phyloP scores from a whole-genome alignment of 35 echinoderm and acorn worm species.

The Hemicentrotus pulcherrimus region DNA sequence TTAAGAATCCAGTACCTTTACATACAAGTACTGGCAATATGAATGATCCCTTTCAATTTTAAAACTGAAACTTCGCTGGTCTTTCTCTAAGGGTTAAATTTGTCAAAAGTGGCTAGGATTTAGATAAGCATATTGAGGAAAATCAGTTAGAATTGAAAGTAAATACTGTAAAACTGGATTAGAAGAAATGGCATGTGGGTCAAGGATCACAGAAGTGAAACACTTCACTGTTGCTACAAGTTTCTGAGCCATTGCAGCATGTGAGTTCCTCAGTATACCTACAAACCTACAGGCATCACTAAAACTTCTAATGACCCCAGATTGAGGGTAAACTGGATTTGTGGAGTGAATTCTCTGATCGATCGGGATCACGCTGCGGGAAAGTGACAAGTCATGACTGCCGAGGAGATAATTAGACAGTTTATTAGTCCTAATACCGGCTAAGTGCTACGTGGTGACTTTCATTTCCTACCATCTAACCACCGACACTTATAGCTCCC shows the following conservation, averaged over 20 bases:
- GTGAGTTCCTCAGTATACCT: not conserved
- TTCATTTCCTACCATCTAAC: conserved; percentile 26
- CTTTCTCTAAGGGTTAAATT: not conserved
- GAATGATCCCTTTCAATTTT: not conserved
- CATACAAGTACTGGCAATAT: too few species aligned
- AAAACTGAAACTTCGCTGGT: not conserved
- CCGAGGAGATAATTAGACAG: conserved; percentile 10
- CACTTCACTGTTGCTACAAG: not conserved
- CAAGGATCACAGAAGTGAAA: not conserved
- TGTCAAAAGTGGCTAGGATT: not conserved
- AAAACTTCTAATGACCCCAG: not conserved
- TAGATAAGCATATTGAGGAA: not conserved
- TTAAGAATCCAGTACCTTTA: too few species aligned
- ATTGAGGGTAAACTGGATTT: not conserved
- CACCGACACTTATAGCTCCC: not conserved
- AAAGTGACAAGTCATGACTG: conserved; percentile 26
- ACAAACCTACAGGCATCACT: not conserved
- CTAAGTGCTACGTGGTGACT: conserved; percentile 27
- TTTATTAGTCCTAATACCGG: conserved; percentile 24
- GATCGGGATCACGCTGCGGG: not conserved
- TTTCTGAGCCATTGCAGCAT: not conserved
- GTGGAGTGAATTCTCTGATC: not conserved
- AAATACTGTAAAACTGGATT: not conserved
- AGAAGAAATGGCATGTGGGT: not conserved
- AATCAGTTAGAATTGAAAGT: not conserved